Conservation (phyloP, 2,113 vertebrate genomes). For the Scomber scombrus region DNA sequence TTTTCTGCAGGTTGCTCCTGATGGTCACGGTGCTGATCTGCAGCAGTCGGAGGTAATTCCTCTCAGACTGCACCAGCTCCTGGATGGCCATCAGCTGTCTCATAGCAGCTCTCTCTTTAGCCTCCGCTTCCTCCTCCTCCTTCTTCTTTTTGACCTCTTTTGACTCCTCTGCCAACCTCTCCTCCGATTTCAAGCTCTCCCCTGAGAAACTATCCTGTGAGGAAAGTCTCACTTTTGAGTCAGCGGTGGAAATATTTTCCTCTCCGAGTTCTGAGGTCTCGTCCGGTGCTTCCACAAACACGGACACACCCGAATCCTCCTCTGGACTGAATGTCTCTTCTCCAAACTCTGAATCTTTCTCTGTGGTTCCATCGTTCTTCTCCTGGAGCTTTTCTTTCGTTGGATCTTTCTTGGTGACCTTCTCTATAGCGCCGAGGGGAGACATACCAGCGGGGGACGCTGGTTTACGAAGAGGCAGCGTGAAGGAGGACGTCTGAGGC, state of each 20-base stretch:
- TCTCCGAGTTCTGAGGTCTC: slow-evolving; percentile 24
- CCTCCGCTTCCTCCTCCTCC: slow-evolving; percentile 66
- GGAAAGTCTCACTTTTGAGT: not conserved
- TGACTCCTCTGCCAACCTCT: slow-evolving; percentile 55
- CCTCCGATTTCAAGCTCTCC: not conserved
- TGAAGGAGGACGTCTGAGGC: slow-evolving; percentile 59
- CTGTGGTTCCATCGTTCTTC: not conserved
- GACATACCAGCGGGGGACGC: slow-evolving; percentile 15
- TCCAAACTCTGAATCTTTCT: not conserved
- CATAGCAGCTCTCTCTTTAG: slow-evolving; percentile 78
- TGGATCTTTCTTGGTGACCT: not conserved
- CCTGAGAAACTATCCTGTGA: slow-evolving; percentile 55
- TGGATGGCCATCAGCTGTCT: slow-evolving; percentile 87
- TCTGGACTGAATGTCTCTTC: slow-evolving; percentile 25
- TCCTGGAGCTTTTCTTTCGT: not conserved
- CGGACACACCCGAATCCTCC: slow-evolving; percentile 10
- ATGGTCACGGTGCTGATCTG: slow-evolving; percentile 87
- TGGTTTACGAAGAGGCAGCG: slow-evolving; percentile 42
- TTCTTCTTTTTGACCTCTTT: slow-evolving; percentile 56
- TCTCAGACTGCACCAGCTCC: slow-evolving; percentile 91
- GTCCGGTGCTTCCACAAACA: slow-evolving; percentile 6
- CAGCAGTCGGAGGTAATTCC: slow-evolving; percentile 88
- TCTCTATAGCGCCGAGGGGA: slow-evolving; percentile 24
- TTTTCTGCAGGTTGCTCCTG: slow-evolving; percentile 84
- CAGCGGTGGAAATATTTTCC: not conserved